Evolutionary conservation across 2,888 invertebrate species (phyloP).

Genomic region (Brachylomia viminalis): DNA sequence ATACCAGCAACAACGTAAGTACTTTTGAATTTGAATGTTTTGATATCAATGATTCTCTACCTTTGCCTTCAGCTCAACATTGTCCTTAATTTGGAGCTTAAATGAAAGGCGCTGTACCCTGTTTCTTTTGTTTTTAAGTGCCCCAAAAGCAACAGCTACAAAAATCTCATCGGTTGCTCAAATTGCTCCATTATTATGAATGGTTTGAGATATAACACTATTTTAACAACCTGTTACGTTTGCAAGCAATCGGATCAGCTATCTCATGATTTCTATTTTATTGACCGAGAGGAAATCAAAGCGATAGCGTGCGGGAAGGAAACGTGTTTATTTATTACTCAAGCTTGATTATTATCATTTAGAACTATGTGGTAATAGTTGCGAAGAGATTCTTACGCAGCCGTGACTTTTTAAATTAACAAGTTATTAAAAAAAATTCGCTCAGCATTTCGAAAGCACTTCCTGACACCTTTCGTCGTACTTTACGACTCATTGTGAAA

Average conservation of each 20-base stretch:
- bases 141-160: background rate
- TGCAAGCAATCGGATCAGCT: constrained; percentile 29
- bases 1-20: constrained; percentile 83
- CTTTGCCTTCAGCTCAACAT: background rate
- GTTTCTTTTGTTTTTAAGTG: background rate
- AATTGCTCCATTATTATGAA: background rate
- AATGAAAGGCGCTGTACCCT: background rate
- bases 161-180: background rate
- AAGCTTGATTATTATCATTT: constrained; percentile 29
- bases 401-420: constrained; percentile 24
- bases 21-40: background rate
- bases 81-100: background rate
- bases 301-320: constrained; percentile 24
- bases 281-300: constrained; percentile 31
- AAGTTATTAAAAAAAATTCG: constrained; percentile 20
- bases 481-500: constrained; percentile 68
- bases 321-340: constrained; percentile 44
- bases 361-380: constrained; percentile 37
- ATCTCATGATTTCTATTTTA: constrained; percentile 35
- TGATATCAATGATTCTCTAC: background rate
- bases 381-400: constrained; percentile 21
- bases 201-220: background rate
- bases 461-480: constrained; percentile 53
- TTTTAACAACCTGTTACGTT: background rate
- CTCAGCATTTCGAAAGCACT: constrained; percentile 25